phyloP scores from a whole-genome alignment of 2,888 invertebrate genomes.

The Ametastegia equiseti region DNA sequence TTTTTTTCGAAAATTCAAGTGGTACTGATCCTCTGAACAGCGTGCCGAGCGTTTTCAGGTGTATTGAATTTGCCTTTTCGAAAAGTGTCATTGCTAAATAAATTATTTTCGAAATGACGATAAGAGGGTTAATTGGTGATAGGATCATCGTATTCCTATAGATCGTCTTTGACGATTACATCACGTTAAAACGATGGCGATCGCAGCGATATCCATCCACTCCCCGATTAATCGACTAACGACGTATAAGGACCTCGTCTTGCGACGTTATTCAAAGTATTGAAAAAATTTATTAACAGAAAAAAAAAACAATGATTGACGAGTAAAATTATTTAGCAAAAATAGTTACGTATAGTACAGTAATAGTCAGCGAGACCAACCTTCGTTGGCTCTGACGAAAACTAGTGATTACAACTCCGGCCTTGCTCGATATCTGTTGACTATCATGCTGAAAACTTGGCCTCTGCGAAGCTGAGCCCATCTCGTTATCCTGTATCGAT shows the following conservation, averaged over 20 bases:
- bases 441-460: conserved; percentile 65
- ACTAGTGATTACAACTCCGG: conserved; percentile 94
- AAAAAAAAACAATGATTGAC: neutral
- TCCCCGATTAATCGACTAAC: neutral
- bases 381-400: conserved; percentile 92
- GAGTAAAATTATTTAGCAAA: conserved; percentile 49
- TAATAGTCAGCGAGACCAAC: conserved; percentile 74
- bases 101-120: no score
- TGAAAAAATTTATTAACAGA: neutral
- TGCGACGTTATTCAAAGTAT: neutral
- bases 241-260: conserved; percentile 49
- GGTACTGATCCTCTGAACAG: no score
- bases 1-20: no score
- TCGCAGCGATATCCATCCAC: neutral
- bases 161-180: no score
- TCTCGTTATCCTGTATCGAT: conserved; percentile 75
- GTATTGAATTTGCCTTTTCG: no score
- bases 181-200: neutral
- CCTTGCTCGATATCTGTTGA: conserved; percentile 78
- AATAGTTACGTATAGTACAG: conserved; percentile 31
- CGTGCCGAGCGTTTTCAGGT: no score
- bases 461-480: conserved; percentile 59
- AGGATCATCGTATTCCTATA: no score
- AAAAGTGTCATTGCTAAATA: no score
- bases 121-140: no score